These are phyloP conservation scores for Drosophila ezoana DNA, from an alignment of 2,888 invertebrate genomes.

Conservation along the genomic window DNA sequence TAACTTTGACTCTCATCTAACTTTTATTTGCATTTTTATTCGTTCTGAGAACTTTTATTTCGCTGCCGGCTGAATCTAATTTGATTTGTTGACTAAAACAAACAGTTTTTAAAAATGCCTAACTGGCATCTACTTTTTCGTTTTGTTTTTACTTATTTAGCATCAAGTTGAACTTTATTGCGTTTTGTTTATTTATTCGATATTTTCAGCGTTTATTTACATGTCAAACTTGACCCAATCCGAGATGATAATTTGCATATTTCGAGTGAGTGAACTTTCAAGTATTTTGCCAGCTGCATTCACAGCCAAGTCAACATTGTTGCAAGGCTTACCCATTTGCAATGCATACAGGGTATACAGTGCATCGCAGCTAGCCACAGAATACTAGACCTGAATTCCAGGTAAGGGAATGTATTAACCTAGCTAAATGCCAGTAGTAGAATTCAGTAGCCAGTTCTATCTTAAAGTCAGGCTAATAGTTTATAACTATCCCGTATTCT, in stretches of 20 bases:
- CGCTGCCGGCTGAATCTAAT: conserved; percentile 30
- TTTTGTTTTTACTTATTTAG: conserved; percentile 23
- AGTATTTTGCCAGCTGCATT: conserved; percentile 1
- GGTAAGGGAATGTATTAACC: too few relatives aligned
- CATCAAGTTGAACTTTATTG: conserved; percentile 21
- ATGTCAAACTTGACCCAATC: conserved; percentile 35
- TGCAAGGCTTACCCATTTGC: neutral
- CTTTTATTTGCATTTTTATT: conserved; percentile 74
- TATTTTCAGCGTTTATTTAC: conserved; percentile 23
- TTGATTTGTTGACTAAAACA: conserved; percentile 41
- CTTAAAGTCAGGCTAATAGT: too few relatives aligned
- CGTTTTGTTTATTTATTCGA: conserved; percentile 6
- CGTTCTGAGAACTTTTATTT: conserved; percentile 43
- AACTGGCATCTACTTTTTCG: neutral
- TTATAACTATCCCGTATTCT: too few relatives aligned
- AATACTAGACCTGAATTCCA: too few relatives aligned
- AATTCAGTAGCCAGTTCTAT: too few relatives aligned
- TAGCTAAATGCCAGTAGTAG: too few relatives aligned
- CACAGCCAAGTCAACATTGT: neutral
- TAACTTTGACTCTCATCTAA: conserved; percentile 63
- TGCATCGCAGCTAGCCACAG: neutral
- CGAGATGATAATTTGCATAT: conserved; percentile 14
- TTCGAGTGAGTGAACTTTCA: neutral
- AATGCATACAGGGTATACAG: neutral
- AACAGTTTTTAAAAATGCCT: conserved; percentile 13